A percentile compares a stretch with the other conserved stretches of the same genome.
Conservation (phyloP, 2,113 vertebrate species). For the Mobula hypostoma region DNA sequence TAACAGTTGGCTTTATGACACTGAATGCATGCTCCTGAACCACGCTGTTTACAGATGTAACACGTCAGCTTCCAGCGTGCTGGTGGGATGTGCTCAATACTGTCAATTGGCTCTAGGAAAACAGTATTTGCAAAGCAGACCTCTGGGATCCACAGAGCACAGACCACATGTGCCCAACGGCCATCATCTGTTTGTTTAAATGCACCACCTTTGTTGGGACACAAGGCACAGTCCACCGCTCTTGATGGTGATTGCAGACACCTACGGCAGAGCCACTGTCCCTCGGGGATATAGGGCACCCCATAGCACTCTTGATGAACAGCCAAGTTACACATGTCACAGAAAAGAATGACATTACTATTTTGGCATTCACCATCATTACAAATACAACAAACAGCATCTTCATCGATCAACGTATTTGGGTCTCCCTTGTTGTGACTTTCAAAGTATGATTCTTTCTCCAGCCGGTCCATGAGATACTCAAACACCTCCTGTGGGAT, state of each 20-base stretch:
- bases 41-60: conserved; percentile 97
- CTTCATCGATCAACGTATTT: conserved; percentile 86
- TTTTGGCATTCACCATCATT: conserved; percentile 98
- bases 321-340: conserved; percentile 97
- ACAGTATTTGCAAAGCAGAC: conserved; percentile 98
- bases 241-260: conserved; percentile 93
- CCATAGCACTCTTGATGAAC: conserved; percentile 98
- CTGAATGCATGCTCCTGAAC: conserved; percentile 94
- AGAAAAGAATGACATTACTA: conserved; percentile 98
- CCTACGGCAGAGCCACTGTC: conserved; percentile 96
- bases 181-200: conserved; percentile 98
- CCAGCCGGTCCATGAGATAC: conserved; percentile 93
- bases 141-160: conserved; percentile 97
- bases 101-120: conserved; percentile 96
- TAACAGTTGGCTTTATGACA: conserved; percentile 99
- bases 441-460: conserved; percentile 98
- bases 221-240: conserved; percentile 94
- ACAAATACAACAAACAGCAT: conserved; percentile 95
- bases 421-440: conserved; percentile 98
- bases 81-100: conserved; percentile 93
- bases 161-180: conserved; percentile 95
- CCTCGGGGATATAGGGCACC: conserved; percentile 95
- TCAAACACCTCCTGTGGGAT: conserved; percentile 97
- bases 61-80: conserved; percentile 98
- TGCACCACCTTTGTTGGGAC: conserved; percentile 95